Base-by-base conservation (phyloP, 2,113 vertebrate genomes). In the Phrynosoma blainvillii region DNA sequence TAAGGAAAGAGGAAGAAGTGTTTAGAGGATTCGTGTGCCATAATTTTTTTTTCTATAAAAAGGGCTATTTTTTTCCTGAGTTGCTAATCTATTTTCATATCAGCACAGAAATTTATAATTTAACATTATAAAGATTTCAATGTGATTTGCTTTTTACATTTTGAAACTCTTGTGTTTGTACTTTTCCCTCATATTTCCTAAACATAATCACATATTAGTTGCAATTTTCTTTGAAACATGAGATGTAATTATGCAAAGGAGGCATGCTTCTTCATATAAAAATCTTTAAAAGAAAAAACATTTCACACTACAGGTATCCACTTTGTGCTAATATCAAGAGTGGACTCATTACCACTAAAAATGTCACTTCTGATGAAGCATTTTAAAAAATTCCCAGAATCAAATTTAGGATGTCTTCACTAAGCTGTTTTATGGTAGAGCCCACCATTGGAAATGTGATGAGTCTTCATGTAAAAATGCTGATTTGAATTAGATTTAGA, bases 401-500 rank as follows among this genome's bases (percentile, higher is more conserved):
- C 94, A 96, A 96, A 97, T 96, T 95, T 93, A 93, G 90, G 96
- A 96, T 95, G 94, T 95, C 96, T 97, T 95, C 95, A 91, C 96
- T 97, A 96, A 97, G 96, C 94, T 96, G 91, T 96, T 96, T 95
- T 96, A 93, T 94, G 89, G 93, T 96, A 92, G 90, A 77, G 0
- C 84, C 65, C 95, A 94, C 95, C 94, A 96, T 89, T 96, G 95
- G 93, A 97, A 97, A 97, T 96, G 89, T 96, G 97, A 97, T 97
- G 96, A 97, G 96, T 97, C 95, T 96, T 97, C 96, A 97, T 95
- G 96, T 95, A 97, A 97, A 97, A 97, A 97, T 95, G 96, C 96
- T 97, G 97, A 97, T 97, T 97, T 97, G 96, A 97, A 97, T 97
- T 97, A 95, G 94, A 97, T 97, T 97, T 97, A 96, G 94, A 97